phyloP scores from a whole-genome alignment of 2,113 vertebrate species.

The Trichechus manatus region DNA sequence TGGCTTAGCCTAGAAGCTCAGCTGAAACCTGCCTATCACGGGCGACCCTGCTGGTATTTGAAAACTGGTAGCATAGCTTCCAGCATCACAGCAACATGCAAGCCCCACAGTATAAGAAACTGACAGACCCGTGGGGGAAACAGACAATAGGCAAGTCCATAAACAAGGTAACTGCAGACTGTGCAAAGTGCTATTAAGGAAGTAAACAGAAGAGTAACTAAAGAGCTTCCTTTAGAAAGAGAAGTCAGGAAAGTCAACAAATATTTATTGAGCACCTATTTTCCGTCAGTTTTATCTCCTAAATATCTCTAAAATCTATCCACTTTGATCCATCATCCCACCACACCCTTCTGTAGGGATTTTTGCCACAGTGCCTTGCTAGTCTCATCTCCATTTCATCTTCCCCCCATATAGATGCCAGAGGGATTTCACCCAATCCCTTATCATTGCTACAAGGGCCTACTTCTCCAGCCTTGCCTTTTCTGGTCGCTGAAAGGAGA shows the following conservation, averaged over 20 bases:
- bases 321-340: not conserved
- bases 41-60: too few relatives aligned
- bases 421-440: not conserved
- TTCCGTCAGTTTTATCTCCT: not conserved
- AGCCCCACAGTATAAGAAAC: too few relatives aligned
- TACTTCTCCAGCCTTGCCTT: not conserved
- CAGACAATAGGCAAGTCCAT: not conserved
- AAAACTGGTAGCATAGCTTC: too few relatives aligned
- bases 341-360: not conserved
- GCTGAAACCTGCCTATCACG: too few relatives aligned
- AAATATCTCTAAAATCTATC: not conserved
- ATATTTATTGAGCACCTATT: not conserved
- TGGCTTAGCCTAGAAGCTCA: too few relatives aligned
- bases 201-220: slow-evolving; percentile 52
- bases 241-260: slow-evolving; percentile 42
- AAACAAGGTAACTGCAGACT: slow-evolving; percentile 61
- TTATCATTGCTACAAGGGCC: not conserved
- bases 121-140: not conserved
- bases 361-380: not conserved
- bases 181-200: slow-evolving; percentile 53
- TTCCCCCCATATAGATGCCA: not conserved
- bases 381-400: not conserved
- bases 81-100: too few relatives aligned
- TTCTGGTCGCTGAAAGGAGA: not conserved
- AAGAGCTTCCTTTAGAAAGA: slow-evolving; percentile 51